A percentile compares a stretch with the other conserved stretches of the same genome.
Evolutionary conservation across 2,888 invertebrate species (phyloP).

Genomic region (Chirona hameri): DNA sequence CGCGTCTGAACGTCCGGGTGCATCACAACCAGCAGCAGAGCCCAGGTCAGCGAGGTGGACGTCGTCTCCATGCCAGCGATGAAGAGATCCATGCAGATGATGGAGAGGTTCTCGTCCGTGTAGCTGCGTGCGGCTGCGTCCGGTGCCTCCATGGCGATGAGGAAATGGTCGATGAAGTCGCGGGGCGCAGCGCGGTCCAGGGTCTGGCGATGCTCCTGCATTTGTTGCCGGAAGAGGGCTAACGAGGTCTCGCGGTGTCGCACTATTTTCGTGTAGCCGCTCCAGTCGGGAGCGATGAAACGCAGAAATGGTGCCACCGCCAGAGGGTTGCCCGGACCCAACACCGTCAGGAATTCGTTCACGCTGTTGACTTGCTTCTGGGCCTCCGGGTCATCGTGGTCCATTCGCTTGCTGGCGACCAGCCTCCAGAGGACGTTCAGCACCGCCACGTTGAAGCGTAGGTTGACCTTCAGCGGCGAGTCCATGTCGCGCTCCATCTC

Average conservation of each 20-base stretch:
- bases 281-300: neutral
- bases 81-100: conserved; percentile 30
- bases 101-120: neutral
- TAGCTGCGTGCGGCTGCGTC: neutral
- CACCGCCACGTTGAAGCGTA: conserved; percentile 52
- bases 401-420: conserved; percentile 28
- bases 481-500: neutral
- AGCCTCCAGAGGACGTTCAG: conserved; percentile 57
- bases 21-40: conserved; percentile 29
- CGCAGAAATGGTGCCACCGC: neutral
- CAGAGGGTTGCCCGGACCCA: neutral
- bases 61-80: conserved; percentile 28
- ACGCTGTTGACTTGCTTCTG: neutral
- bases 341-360: neutral
- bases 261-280: neutral
- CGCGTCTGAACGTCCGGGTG: conserved; percentile 35
- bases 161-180: conserved; percentile 1
- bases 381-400: conserved; percentile 2
- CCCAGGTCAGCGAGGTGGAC: conserved; percentile 27
- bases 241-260: neutral
- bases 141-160: neutral
- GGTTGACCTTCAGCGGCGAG: neutral
- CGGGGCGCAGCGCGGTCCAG: neutral
- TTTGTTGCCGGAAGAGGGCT: neutral
- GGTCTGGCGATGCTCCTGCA: neutral